phyloP scores from a whole-genome alignment of 2,797 vertebrate species.

The Aselliscus stoliczkanus region DNA sequence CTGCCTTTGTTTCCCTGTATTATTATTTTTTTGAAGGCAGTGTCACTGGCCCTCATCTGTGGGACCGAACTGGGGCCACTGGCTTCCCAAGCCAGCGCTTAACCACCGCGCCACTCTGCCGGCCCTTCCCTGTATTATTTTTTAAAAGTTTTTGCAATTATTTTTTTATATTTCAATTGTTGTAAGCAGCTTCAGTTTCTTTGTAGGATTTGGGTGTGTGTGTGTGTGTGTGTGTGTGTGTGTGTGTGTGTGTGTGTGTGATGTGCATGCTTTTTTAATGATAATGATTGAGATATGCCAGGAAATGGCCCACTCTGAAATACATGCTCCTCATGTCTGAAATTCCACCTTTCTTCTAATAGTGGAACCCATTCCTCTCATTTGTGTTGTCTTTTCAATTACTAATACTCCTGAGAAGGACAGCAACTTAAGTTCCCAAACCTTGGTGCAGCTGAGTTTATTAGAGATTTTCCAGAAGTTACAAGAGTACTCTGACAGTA shows the following conservation, averaged over 20 bases:
- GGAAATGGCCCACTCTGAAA: neutral
- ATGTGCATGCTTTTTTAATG: neutral
- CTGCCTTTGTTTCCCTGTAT: neutral
- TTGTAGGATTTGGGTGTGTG: neutral
- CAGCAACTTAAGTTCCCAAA: neutral
- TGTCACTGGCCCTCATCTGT: too few species aligned
- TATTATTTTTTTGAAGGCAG: too few species aligned
- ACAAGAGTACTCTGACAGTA: neutral
- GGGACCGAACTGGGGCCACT: too few species aligned
- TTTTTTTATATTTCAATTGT: neutral
- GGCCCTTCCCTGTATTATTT: too few species aligned
- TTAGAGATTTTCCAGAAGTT: neutral
- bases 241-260: neutral
- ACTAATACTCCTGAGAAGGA: neutral
- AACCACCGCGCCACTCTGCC: too few species aligned
- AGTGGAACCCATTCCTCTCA: neutral
- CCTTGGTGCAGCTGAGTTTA: neutral
- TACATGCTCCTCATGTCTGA: neutral
- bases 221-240: neutral
- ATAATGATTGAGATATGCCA: neutral
- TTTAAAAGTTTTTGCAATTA: neutral
- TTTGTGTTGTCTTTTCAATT: neutral
- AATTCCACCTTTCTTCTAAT: neutral
- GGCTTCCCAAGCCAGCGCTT: too few species aligned
- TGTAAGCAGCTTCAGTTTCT: neutral